Base-by-base conservation (phyloP, 2,113 vertebrate genomes). In the Microtus montanus region DNA sequence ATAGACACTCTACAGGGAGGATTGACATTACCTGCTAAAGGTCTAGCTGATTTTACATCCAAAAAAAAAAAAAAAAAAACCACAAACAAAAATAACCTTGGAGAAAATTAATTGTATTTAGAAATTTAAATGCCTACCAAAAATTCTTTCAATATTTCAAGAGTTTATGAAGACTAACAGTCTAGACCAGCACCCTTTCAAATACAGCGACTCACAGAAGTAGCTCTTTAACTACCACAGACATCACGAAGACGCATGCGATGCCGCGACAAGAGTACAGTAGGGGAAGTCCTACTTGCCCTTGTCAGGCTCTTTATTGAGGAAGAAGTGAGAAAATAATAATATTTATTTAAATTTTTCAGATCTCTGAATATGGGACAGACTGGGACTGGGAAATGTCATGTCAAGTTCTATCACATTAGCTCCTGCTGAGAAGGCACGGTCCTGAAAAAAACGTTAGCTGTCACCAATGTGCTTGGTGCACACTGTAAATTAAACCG, bases 61-160 rank as follows among this genome's bases (percentile, higher is more conserved):
- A 64, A 73, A 84, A 88, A 15, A 95, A 52, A 84, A 83, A 22
- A 96, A 92, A 0, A 41, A 41, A 41, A 3, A 41, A 41, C n/a
- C n/a, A 5, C 5, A 70, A 95, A 92, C 38, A 84, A 63, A 95
- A 73, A 17, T 12, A 68, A 33, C 28, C 63, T 13, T 88, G 66
- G 64, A 28, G 30, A 85, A 52, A 93, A 93, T 52, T n/a, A 91
- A 66, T 26, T 35, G 4, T 24, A 88, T 49, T 70, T n/a, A 66
- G 87, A 92, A 88, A 75, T 73, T 26, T 68, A 93, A 93, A 90
- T 80, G 74, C 52, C 63, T 82, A 22, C 68, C 61, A 86, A 75
- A 92, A 93, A 38, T 80, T 86, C 64, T 47, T 78, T 95, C 38
- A 90, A 15, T 94, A 89, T 58, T 58, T 58, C 58, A 58, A 58